These are phyloP conservation scores for Leucoptera coffeella DNA, from an alignment of 2,888 invertebrate species.

Conservation along the genomic window DNA sequence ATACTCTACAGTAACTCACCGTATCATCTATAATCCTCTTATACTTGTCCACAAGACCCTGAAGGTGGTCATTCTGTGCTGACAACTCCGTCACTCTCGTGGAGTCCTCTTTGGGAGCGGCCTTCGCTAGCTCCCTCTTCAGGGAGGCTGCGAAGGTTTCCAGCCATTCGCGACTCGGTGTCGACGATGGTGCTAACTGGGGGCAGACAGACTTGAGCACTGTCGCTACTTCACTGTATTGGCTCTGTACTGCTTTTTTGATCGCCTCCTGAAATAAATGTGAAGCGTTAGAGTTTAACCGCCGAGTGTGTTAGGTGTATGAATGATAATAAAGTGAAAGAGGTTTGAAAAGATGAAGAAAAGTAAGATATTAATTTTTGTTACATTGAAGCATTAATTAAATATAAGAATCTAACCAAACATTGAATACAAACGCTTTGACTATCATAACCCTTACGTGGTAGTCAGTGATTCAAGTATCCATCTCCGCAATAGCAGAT, in stretches of 20 bases:
- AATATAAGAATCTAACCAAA: too few relatives aligned
- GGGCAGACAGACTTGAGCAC: constrained; percentile 24
- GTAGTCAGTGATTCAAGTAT: too few relatives aligned
- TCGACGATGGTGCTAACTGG: constrained; percentile 14
- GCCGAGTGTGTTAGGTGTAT: too few relatives aligned
- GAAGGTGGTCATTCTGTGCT: constrained; percentile 59
- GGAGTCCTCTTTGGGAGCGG: not conserved
- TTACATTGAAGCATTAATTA: too few relatives aligned
- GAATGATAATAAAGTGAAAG: too few relatives aligned
- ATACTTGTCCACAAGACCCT: constrained; percentile 61
- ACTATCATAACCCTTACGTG: too few relatives aligned
- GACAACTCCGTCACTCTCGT: constrained; percentile 25
- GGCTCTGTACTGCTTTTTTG: constrained; percentile 50
- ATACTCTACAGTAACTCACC: constrained; percentile 47
- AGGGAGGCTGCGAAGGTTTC: constrained; percentile 25
- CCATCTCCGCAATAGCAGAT: too few relatives aligned
- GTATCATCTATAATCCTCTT: constrained; percentile 72
- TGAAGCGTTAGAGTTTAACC: too few relatives aligned
- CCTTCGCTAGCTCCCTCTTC: constrained; percentile 12
- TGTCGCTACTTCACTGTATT: constrained; percentile 53
- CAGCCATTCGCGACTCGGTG: constrained; percentile 19
- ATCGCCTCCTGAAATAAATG: constrained; percentile 24
- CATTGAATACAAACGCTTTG: too few relatives aligned
- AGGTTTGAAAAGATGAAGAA: too few relatives aligned
- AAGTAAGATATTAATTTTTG: too few relatives aligned